Base-by-base conservation (phyloP, 37 sponge, comb jelly and placozoan genomes). In the Spongilla lacustris region DNA sequence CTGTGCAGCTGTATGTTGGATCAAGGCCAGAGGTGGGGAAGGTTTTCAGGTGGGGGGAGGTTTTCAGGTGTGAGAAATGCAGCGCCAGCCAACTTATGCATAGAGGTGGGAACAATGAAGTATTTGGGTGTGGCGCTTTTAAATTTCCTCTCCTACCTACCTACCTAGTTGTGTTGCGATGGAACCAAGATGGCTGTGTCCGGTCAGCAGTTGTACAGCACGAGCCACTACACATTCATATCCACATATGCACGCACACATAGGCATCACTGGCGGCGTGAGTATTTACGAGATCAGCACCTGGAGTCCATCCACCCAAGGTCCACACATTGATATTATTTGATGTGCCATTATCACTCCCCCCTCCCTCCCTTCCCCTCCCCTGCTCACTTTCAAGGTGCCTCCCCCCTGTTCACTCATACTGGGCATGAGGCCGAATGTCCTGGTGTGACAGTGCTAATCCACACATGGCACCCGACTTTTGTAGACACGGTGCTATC, bases 401-500 rank as follows among this genome's bases (percentile, higher is more conserved):
- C 19, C 17, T 24, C 75, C 49, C 79, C 85, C 23, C 17, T 92
- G 4, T 92, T 92, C 75, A 73, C 66, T 17, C 92, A 92, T 66
- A 32, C 2, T 13, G 92, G 89, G 0, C 92, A 92, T 68, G 92
- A 92, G 67, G 80, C 70, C 24, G 89, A 84, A 22, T 58, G 34
- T 11, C 66, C 78, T 0, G 78, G 31, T 0, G 69, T 66, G 26
- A 37, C 5, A 30, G 86, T 91, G 13, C 50, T 85, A 37, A 68
- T 66, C 25, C 92, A 92, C 76, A 74, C 71, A 28, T 92, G 92
- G 92, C 92, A 92, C 30, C 77, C 85, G 0, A 29, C 21, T 10
- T 49, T 69, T 17, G 30, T 2, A 12, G 28, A 34, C 41, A 77
- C 71, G 6, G 25, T 92, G 23, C 49, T 92, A 30, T 88, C 89